Conservation (phyloP, 2,797 vertebrate species). For the Syngnathus rostellatus region DNA sequence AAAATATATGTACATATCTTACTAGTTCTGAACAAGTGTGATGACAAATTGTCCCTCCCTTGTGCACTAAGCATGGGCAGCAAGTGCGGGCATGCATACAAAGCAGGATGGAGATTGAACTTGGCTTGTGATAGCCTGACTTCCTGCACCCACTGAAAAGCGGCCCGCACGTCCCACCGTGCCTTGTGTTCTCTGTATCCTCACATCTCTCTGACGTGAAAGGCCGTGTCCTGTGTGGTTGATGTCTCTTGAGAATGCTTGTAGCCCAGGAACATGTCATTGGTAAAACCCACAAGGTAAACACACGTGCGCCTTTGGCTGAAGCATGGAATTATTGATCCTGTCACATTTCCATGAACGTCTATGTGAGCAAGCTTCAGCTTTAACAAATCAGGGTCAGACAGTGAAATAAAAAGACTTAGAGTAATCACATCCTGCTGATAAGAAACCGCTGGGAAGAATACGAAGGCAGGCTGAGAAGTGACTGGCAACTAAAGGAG, state of each 20-base stretch:
- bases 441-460: background rate
- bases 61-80: constrained; percentile 47
- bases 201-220: constrained; percentile 43
- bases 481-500: background rate
- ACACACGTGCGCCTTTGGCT: background rate
- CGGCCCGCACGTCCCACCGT: background rate
- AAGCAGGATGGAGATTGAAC: constrained; percentile 56
- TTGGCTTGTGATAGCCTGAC: constrained; percentile 41
- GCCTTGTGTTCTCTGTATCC: constrained; percentile 18
- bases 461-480: background rate
- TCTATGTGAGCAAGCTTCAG: background rate
- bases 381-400: background rate
- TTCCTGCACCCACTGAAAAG: constrained; percentile 29
- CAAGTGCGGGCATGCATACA: constrained; percentile 54
- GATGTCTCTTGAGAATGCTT: constrained; percentile 22
- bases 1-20: constrained; percentile 42
- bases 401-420: constrained; percentile 1
- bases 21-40: constrained; percentile 55
- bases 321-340: constrained; percentile 2
- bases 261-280: constrained; percentile 21
- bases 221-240: constrained; percentile 52
- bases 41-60: constrained; percentile 57
- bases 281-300: constrained; percentile 11
- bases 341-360: background rate
- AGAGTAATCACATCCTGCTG: background rate